These are phyloP conservation scores for Prosapia bicincta DNA, from an alignment of 2,888 invertebrate species.

Conservation along the genomic window DNA sequence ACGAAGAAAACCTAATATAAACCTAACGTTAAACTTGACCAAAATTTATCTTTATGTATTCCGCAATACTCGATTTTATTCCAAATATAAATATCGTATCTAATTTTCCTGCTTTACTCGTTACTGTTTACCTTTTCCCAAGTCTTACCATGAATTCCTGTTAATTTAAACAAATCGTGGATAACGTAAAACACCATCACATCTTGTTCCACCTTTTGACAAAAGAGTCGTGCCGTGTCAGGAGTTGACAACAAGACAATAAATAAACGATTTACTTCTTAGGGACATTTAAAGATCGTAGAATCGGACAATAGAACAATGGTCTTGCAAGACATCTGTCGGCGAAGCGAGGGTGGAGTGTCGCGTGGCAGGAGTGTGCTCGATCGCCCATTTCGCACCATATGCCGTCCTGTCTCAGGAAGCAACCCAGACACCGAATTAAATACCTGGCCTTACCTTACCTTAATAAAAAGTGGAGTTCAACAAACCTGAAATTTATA, in stretches of 20 bases:
- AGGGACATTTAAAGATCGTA: not conserved
- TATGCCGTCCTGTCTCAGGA: slow-evolving; percentile 12
- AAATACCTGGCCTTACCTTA: slow-evolving; percentile 11
- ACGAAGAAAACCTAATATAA: too few relatives aligned
- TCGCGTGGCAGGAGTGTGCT: slow-evolving; percentile 12
- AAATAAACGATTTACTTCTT: not conserved
- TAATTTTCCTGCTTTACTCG: too few relatives aligned
- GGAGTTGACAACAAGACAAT: not conserved
- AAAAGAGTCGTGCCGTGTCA: not conserved
- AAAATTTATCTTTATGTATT: too few relatives aligned
- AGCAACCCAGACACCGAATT: slow-evolving; percentile 18
- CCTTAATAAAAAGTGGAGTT: not conserved
- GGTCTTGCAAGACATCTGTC: not conserved
- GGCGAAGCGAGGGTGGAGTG: not conserved
- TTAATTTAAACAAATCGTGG: too few relatives aligned
- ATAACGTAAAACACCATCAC: not conserved
- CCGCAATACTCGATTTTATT: too few relatives aligned
- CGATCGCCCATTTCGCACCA: too few relatives aligned
- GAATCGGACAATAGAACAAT: not conserved
- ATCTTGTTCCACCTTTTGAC: not conserved
- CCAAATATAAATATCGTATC: too few relatives aligned
- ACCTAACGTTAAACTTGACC: too few relatives aligned
- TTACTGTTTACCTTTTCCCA: too few relatives aligned
- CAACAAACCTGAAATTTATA: too few relatives aligned
- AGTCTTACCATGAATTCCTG: too few relatives aligned